These are phyloP conservation scores for Hemicordylus capensis DNA, from an alignment of 2,113 vertebrate genomes.

Conservation along the genomic window DNA sequence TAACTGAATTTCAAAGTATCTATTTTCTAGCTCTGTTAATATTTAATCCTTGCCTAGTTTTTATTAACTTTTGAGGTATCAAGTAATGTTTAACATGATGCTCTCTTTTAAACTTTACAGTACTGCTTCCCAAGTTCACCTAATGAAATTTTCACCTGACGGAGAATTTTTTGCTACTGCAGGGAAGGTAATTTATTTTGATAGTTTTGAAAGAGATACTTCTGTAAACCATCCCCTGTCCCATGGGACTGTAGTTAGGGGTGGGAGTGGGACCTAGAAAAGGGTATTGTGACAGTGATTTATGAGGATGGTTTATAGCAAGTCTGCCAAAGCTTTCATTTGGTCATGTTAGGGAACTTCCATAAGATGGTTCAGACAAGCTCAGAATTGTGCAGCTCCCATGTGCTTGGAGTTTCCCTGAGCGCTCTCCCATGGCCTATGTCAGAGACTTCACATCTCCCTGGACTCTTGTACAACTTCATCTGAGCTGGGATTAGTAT, in stretches of 20 bases:
- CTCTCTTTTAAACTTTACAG: constrained; percentile 69
- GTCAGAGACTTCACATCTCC: not conserved
- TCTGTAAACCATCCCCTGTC: too few species aligned
- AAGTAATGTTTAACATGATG: not conserved
- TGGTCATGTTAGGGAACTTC: not conserved
- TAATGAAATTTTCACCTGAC: constrained; percentile 96
- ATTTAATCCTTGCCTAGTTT: not conserved
- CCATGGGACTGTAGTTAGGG: too few species aligned
- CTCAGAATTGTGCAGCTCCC: not conserved
- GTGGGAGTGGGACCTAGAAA: too few species aligned
- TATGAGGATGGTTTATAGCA: too few species aligned
- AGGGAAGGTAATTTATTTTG: constrained; percentile 83
- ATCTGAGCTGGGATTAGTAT: not conserved
- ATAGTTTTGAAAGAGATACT: not conserved
- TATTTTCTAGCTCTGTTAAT: not conserved
- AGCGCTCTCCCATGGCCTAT: not conserved
- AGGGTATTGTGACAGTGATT: not conserved
- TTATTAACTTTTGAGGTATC: not conserved
- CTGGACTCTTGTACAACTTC: not conserved
- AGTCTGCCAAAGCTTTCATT: not conserved
- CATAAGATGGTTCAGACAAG: not conserved
- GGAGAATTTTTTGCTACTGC: constrained; percentile 98
- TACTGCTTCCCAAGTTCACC: constrained; percentile 88
- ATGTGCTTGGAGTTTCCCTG: not conserved
- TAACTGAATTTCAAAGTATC: not conserved